A percentile compares a stretch with the other conserved stretches of the same genome.
Conservation (phyloP, 2,888 invertebrate genomes). For the Drosophila atripex region DNA sequence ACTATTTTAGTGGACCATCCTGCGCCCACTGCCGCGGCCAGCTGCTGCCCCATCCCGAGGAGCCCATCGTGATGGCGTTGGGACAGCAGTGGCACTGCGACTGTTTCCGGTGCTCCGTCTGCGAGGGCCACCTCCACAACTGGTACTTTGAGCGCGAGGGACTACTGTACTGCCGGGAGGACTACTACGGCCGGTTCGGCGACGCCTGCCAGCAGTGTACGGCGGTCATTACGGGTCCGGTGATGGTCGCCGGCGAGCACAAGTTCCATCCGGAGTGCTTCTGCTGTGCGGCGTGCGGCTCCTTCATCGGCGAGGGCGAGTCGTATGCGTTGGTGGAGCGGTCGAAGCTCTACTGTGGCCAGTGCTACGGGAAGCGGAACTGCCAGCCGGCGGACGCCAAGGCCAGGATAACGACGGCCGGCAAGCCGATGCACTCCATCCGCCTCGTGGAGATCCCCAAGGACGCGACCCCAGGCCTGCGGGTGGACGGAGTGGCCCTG, state of each 20-base stretch:
- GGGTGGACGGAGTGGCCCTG: slow-evolving; percentile 82
- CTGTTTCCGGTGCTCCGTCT: slow-evolving; percentile 96
- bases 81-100: slow-evolving; percentile 95
- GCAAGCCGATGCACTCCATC: slow-evolving; percentile 90
- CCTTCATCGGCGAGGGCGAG: slow-evolving; percentile 95
- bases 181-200: slow-evolving; percentile 94
- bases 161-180: slow-evolving; percentile 93
- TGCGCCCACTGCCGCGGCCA: slow-evolving; percentile 49
- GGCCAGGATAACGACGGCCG: slow-evolving; percentile 59
- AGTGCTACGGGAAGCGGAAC: slow-evolving; percentile 87
- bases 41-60: slow-evolving; percentile 56
- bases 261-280: slow-evolving; percentile 98
- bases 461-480: slow-evolving; percentile 86
- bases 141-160: slow-evolving; percentile 98
- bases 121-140: slow-evolving; percentile 91
- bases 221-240: slow-evolving; percentile 88
- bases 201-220: slow-evolving; percentile 95
- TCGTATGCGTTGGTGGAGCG: slow-evolving; percentile 96
- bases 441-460: slow-evolving; percentile 91
- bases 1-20: not conserved
- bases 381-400: slow-evolving; percentile 55
- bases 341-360: slow-evolving; percentile 93
- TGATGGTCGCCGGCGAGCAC: slow-evolving; percentile 97
- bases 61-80: slow-evolving; percentile 91
- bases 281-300: slow-evolving; percentile 91